A percentile compares a stretch with the other conserved stretches of the same genome.
These are phyloP conservation scores for Drosophila rubida DNA, from an alignment of 2,888 invertebrate species.

Conservation along the genomic window DNA sequence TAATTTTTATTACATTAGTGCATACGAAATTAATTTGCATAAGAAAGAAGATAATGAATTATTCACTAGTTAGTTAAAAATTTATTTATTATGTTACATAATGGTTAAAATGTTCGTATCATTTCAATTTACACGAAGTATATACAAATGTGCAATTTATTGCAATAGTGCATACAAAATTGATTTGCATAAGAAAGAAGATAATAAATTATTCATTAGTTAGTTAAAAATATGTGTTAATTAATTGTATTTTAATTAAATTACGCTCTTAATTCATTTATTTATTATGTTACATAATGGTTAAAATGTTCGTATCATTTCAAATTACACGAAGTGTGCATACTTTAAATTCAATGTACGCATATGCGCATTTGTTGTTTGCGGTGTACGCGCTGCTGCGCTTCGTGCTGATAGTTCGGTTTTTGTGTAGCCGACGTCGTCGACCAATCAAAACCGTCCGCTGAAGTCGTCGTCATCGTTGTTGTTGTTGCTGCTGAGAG, in stretches of 20 bases:
- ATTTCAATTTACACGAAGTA: background rate
- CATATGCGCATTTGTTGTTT: constrained; percentile 21
- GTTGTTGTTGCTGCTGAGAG: constrained; percentile 45
- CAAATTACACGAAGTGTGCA: background rate
- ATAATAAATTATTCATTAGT: no score
- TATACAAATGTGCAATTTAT: no score
- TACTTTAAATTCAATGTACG: background rate
- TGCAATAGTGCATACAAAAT: no score
- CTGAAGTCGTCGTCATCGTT: constrained; percentile 22
- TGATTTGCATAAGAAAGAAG: no score
- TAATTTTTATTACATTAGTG: no score
- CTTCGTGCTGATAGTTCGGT: constrained; percentile 69
- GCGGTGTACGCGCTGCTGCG: constrained; percentile 54
- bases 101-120: background rate
- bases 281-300: background rate
- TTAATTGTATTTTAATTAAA: background rate
- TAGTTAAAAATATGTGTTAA: no score
- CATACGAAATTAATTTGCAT: no score
- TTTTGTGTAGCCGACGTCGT: constrained; percentile 50
- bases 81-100: background rate
- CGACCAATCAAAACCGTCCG: constrained; percentile 73
- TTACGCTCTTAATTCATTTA: background rate
- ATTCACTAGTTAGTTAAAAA: no score
- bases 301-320: background rate
- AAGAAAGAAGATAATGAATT: no score